Conservation (phyloP, 2,113 vertebrate species). For the Oceanodroma tethys region DNA sequence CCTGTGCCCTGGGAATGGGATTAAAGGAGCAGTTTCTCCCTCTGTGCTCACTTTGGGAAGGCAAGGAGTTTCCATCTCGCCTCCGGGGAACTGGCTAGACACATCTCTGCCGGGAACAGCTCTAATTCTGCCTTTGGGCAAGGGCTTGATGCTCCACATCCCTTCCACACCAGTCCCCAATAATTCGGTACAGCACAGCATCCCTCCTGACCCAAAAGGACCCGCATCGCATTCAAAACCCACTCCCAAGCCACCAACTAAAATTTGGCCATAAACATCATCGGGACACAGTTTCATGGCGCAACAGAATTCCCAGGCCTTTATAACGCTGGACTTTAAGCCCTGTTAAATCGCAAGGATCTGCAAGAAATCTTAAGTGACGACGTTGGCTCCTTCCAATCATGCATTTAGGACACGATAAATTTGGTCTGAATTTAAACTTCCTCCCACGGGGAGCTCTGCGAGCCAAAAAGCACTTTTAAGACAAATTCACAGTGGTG, state of each 20-base stretch:
- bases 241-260: neutral
- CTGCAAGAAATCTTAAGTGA: neutral
- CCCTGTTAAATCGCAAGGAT: neutral
- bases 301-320: neutral
- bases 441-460: neutral
- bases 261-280: neutral
- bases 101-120: neutral
- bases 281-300: neutral
- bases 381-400: neutral
- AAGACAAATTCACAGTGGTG: neutral
- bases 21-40: neutral
- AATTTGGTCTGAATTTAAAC: constrained; percentile 16
- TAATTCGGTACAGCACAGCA: rapidly evolving
- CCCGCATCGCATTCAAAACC: neutral
- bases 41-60: neutral
- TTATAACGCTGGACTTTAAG: neutral
- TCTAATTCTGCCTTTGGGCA: neutral
- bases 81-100: neutral
- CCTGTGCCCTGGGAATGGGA: neutral
- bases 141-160: neutral
- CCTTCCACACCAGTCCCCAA: neutral
- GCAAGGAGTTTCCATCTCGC: neutral
- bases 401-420: neutral
- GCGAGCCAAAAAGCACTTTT: neutral
- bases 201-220: neutral